Conservation (phyloP, 2,888 invertebrate species). For the Slavum lentiscoides region DNA sequence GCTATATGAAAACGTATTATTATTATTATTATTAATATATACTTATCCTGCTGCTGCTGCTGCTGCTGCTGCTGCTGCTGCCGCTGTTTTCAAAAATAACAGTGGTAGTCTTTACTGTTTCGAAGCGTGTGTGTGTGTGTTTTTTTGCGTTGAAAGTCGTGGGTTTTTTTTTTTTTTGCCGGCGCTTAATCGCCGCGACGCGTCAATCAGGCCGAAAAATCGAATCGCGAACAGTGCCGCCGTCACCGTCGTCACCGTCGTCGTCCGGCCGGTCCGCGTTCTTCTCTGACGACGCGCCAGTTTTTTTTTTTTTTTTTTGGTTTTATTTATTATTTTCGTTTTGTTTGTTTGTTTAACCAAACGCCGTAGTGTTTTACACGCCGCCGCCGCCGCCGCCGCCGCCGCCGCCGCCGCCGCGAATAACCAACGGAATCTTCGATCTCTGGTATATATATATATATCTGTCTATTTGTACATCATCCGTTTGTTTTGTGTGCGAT, state of each 20-base stretch:
- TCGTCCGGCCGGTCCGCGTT: no score
- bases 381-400: no score
- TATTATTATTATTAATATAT: no score
- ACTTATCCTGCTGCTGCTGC: no score
- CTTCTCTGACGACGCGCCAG: no score
- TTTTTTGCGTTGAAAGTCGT: no score
- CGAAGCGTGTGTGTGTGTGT: neutral
- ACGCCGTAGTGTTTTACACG: constrained; percentile 17
- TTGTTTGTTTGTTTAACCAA: constrained; percentile 11
- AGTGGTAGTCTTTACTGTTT: no score
- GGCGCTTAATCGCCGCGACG: constrained; percentile 1
- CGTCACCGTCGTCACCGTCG: neutral
- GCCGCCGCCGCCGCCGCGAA: constrained; percentile 1
- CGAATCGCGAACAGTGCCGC: neutral
- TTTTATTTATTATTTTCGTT: no score
- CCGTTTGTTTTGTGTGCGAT: no score
- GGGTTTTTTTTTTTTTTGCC: neutral
- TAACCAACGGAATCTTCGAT: constrained; percentile 12
- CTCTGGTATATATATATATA: constrained; percentile 13
- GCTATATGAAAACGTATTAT: no score
- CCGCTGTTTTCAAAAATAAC: neutral
- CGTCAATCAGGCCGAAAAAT: constrained; percentile 10
- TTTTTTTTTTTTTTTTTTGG: no score
- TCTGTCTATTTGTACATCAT: no score
- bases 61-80: neutral